Evolutionary conservation across 1,140 invertebrate species (phyloP).

Genomic region (Centruroides sculpturatus): DNA sequence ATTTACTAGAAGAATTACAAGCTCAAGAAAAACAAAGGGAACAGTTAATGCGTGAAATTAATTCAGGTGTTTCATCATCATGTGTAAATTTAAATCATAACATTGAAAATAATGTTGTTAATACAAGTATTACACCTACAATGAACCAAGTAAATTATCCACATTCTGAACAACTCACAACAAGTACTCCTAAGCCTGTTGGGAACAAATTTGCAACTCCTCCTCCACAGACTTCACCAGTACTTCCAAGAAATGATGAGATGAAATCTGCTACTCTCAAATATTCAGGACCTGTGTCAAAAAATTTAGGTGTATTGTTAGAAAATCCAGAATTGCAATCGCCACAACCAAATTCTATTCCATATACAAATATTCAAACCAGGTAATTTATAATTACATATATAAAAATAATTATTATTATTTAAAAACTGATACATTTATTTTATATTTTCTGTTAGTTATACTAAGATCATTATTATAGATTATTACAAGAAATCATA

Average conservation of each 20-base stretch:
- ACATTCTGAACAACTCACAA: slow-evolving; percentile 9
- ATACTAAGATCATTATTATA: no score
- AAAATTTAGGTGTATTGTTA: not conserved
- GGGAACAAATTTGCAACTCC: slow-evolving; percentile 2
- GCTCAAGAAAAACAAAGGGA: not conserved
- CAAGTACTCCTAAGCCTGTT: slow-evolving; percentile 14
- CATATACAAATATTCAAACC: no score
- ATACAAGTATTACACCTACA: no score
- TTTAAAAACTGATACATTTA: no score
- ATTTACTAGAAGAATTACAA: not conserved
- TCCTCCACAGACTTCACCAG: slow-evolving; percentile 5
- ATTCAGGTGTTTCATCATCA: not conserved
- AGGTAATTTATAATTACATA: no score
- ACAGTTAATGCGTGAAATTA: not conserved
- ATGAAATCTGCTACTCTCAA: not conserved
- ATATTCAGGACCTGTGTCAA: not conserved
- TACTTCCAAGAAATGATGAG: slow-evolving; percentile 7
- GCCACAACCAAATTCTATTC: not conserved
- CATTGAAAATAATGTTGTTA: not conserved
- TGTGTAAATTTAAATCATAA: not conserved
- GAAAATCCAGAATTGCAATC: not conserved
- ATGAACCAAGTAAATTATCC: slow-evolving; percentile 5
- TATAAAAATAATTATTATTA: no score
- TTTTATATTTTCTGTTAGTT: no score
- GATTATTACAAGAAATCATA: no score